These are phyloP conservation scores for Triplophysa bombifrons DNA, from an alignment of 2,797 vertebrate species.

Conservation along the genomic window DNA sequence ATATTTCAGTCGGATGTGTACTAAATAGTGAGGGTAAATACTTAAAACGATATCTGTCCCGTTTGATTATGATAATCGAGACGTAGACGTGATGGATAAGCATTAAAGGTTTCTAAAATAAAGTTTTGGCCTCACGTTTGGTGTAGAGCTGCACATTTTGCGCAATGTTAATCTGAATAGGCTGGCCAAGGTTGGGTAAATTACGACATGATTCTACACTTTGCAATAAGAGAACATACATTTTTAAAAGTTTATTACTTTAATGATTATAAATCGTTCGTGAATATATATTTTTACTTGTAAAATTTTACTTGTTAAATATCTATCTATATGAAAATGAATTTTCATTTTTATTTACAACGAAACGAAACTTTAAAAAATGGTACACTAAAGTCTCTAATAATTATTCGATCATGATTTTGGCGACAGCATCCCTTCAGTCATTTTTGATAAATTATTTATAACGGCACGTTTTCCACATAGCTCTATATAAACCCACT, in stretches of 20 bases:
- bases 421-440: neutral
- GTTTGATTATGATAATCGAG: constrained; percentile 30
- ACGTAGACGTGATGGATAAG: constrained; percentile 8
- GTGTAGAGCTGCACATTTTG: neutral
- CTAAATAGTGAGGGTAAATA: constrained; percentile 33
- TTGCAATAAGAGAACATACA: neutral
- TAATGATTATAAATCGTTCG: too few species aligned
- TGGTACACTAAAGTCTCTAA: neutral
- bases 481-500: neutral
- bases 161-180: neutral
- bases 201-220: neutral
- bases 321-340: too few species aligned
- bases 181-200: neutral
- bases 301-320: too few species aligned
- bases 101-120: constrained; percentile 4
- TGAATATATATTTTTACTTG: too few species aligned
- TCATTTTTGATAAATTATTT: neutral
- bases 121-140: constrained; percentile 14
- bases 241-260: neutral
- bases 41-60: constrained; percentile 20
- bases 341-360: neutral
- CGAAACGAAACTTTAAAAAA: neutral
- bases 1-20: constrained; percentile 10
- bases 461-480: neutral
- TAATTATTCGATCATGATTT: neutral